Percentiles rank a stretch among this genome's conserved stretches.
Conservation (phyloP, 1,140 invertebrate species). For the Parasteatoda tepidariorum region DNA sequence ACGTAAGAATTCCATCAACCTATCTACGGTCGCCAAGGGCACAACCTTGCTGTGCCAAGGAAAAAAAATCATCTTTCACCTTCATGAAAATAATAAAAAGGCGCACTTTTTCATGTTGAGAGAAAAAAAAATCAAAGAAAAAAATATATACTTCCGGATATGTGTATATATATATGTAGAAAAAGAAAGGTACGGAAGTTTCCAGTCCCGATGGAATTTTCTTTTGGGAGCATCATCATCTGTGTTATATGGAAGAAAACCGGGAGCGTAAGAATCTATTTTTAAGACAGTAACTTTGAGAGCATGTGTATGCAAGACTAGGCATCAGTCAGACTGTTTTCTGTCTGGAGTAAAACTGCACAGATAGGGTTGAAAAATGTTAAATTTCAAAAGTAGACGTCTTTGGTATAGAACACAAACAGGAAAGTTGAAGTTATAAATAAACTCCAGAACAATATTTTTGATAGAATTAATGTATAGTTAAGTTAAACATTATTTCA, state of each 20-base stretch:
- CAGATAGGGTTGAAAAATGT: background rate
- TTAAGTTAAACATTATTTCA: no score
- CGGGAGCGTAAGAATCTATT: slow-evolving; percentile 10
- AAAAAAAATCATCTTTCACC: background rate
- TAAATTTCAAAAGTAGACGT: background rate
- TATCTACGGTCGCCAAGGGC: background rate
- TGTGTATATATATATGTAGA: background rate
- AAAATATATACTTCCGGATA: slow-evolving; percentile 32
- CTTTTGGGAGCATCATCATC: slow-evolving; percentile 19
- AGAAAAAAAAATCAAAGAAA: slow-evolving; percentile 8
- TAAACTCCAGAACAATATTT: no score
- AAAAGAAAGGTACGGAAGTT: background rate
- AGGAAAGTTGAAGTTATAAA: background rate
- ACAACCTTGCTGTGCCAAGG: background rate
- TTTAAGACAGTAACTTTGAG: slow-evolving; percentile 8
- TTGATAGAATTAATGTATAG: no score
- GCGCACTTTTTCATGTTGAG: background rate
- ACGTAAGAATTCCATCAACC: background rate
- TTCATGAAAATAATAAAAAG: background rate
- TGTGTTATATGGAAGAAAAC: background rate
- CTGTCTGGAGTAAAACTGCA: slow-evolving; percentile 1
- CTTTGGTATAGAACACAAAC: background rate
- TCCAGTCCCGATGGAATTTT: background rate
- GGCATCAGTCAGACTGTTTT: slow-evolving; percentile 22
- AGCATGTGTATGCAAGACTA: slow-evolving; percentile 30